These are phyloP conservation scores for Anseranas semipalmata DNA, from an alignment of 2,113 vertebrate genomes.

Conservation along the genomic window DNA sequence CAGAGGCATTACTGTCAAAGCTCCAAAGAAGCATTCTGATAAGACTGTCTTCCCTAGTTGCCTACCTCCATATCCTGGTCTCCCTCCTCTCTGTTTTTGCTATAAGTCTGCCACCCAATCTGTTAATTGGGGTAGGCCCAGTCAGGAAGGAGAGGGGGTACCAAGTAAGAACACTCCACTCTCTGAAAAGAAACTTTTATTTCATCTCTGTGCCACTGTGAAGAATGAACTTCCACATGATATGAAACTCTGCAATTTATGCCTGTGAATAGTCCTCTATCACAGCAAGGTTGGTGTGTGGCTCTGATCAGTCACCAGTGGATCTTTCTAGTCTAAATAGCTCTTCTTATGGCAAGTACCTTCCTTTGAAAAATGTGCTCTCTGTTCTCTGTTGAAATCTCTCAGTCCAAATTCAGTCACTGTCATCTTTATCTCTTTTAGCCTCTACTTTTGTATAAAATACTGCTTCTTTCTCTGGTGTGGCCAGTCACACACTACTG, in stretches of 20 bases:
- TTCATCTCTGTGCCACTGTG: background rate
- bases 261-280: background rate
- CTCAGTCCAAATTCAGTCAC: background rate
- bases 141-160: background rate
- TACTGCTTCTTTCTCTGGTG: background rate
- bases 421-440: background rate
- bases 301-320: background rate
- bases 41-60: background rate
- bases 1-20: background rate
- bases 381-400: background rate
- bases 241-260: background rate
- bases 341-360: background rate
- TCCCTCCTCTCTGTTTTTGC: background rate
- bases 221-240: background rate
- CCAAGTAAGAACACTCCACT: background rate
- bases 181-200: background rate
- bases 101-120: background rate
- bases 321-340: background rate
- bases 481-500: background rate
- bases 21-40: background rate
- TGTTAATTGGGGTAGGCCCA: background rate
- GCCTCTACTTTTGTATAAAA: background rate
- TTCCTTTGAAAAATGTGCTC: background rate
- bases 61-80: background rate
- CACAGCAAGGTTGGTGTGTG: background rate